Conservation (phyloP, 2,113 vertebrate genomes). For the Sylvia atricapilla region DNA sequence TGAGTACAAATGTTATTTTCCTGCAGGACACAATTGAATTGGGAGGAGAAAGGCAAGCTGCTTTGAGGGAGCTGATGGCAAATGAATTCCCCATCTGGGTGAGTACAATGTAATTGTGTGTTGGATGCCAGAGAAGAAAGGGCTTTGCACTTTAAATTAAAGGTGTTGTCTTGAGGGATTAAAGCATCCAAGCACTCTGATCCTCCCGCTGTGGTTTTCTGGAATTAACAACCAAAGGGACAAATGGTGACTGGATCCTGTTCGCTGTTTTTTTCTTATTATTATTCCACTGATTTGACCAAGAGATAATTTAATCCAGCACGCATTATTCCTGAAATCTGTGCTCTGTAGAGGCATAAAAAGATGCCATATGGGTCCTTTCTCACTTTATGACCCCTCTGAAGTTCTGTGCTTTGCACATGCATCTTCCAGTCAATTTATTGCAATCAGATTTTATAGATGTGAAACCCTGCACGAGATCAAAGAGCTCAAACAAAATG, state of each 20-base stretch:
- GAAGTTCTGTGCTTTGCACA: neutral
- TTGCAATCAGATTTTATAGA: neutral
- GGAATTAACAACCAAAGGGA: neutral
- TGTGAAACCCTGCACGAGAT: neutral
- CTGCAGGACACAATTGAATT: neutral
- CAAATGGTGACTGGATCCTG: neutral
- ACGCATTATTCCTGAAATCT: neutral
- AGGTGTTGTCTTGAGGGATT: neutral
- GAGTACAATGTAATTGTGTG: neutral
- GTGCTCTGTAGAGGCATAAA: neutral
- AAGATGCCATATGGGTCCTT: neutral
- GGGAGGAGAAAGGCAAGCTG: neutral
- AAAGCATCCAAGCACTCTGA: neutral
- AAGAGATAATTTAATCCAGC: neutral
- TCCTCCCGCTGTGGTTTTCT: neutral
- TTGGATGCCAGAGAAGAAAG: neutral
- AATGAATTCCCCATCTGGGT: neutral
- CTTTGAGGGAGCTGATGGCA: neutral
- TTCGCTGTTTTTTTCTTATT: neutral
- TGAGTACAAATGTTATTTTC: neutral
- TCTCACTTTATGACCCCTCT: neutral
- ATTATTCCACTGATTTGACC: neutral
- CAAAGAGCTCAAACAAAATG: neutral
- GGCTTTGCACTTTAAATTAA: neutral
- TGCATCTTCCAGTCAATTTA: neutral